A percentile compares a stretch with the other conserved stretches of the same genome.
Conservation (phyloP, 1,140 invertebrate species). For the Planococcus citri region DNA sequence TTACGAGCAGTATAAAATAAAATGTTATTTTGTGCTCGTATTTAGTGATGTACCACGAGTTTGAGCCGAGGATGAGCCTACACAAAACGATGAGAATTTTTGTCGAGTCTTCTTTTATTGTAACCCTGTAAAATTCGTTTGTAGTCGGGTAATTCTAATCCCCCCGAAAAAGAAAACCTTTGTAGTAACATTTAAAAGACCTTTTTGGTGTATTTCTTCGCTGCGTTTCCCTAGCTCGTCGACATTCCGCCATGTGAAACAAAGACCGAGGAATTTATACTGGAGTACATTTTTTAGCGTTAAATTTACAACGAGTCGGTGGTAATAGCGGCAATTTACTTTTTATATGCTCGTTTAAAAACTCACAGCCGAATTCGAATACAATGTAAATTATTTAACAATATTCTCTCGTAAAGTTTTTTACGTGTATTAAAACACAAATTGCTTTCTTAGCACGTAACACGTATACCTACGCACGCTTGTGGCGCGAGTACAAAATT, state of each 20-base stretch:
- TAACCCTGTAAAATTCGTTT: too few species aligned
- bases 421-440: not conserved
- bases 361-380: not conserved
- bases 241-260: not conserved
- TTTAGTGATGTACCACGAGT: too few species aligned
- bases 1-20: too few species aligned
- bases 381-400: constrained; percentile 4
- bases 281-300: not conserved
- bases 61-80: too few species aligned
- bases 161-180: not conserved
- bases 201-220: not conserved
- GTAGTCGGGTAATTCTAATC: too few species aligned
- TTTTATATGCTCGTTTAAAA: constrained; percentile 3
- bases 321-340: not conserved
- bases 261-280: not conserved
- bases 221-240: not conserved
- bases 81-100: too few species aligned
- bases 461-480: not conserved
- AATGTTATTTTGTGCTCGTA: too few species aligned
- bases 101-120: too few species aligned
- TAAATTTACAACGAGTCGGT: not conserved
- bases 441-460: too few species aligned
- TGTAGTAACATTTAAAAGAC: not conserved
- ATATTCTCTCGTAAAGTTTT: not conserved
- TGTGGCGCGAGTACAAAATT: not conserved